phyloP scores from a whole-genome alignment of 2,797 vertebrate genomes.

The Cyprinella venusta region DNA sequence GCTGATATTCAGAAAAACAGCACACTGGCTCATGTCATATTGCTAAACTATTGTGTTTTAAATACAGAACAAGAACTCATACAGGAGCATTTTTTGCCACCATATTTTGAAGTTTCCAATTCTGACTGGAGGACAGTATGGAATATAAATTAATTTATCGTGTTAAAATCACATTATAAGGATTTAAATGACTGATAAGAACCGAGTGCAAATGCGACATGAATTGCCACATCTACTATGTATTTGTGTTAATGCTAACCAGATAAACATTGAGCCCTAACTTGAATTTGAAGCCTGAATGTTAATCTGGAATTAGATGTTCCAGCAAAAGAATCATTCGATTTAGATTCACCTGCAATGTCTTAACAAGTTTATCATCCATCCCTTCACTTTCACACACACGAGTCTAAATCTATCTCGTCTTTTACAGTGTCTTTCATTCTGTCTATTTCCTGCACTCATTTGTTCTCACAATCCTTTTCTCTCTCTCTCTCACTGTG shows the following conservation, averaged over 20 bases:
- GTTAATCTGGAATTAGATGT: background rate
- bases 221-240: background rate
- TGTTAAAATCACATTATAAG: no score
- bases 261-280: background rate
- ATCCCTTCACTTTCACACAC: background rate
- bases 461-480: constrained; percentile 19
- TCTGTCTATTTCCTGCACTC: constrained; percentile 23
- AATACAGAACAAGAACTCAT: no score
- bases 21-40: no score
- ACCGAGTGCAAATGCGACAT: background rate
- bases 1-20: no score
- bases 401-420: background rate
- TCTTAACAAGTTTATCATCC: background rate
- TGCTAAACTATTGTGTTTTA: no score
- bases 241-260: background rate
- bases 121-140: no score
- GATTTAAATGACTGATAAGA: background rate
- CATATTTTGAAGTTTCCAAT: no score
- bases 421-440: constrained; percentile 25
- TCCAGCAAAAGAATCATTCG: background rate
- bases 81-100: no score
- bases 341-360: background rate
- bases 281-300: background rate
- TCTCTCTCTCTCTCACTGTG: constrained; percentile 16
- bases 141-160: no score